A percentile compares a stretch with the other conserved stretches of the same genome.
These are phyloP conservation scores for Drosophila trichaetosa DNA, from an alignment of 2,888 invertebrate species.

Conservation along the genomic window DNA sequence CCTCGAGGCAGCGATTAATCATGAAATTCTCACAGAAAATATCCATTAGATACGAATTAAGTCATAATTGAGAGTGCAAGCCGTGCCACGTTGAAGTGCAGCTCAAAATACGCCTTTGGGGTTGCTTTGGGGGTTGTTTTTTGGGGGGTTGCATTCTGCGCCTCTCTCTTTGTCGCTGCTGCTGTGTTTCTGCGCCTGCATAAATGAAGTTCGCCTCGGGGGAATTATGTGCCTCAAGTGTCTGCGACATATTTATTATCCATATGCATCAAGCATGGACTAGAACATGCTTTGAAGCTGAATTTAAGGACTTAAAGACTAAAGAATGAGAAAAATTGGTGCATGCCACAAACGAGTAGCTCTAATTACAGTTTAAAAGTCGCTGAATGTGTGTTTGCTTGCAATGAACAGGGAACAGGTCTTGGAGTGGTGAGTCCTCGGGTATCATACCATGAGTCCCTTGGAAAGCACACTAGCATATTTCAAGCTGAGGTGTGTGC, in stretches of 20 bases:
- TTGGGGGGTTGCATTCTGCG: constrained; percentile 29
- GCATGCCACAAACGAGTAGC: constrained; percentile 31
- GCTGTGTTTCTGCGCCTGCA: constrained; percentile 51
- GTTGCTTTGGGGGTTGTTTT: constrained; percentile 27
- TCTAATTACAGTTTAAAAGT: constrained; percentile 65
- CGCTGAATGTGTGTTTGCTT: not conserved
- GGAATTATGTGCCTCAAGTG: constrained; percentile 61
- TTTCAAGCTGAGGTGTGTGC: too few relatives aligned
- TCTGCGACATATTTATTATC: constrained; percentile 72
- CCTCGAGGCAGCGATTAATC: constrained; percentile 78
- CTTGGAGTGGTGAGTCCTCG: too few relatives aligned
- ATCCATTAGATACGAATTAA: constrained; percentile 82
- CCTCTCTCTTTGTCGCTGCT: constrained; percentile 12
- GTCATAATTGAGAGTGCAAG: constrained; percentile 82
- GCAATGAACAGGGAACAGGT: too few relatives aligned
- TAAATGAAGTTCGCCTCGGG: constrained; percentile 54
- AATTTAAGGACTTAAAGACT: constrained; percentile 41
- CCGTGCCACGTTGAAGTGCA: constrained; percentile 71
- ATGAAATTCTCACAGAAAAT: constrained; percentile 79
- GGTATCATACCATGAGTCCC: too few relatives aligned
- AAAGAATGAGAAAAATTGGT: constrained; percentile 13
- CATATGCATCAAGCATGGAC: constrained; percentile 34
- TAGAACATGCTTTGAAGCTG: constrained; percentile 51
- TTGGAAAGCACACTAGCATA: too few relatives aligned
- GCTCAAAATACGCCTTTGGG: constrained; percentile 45